Conservation (phyloP, 92 coral and sea anemone species). For the Porites evermanni region DNA sequence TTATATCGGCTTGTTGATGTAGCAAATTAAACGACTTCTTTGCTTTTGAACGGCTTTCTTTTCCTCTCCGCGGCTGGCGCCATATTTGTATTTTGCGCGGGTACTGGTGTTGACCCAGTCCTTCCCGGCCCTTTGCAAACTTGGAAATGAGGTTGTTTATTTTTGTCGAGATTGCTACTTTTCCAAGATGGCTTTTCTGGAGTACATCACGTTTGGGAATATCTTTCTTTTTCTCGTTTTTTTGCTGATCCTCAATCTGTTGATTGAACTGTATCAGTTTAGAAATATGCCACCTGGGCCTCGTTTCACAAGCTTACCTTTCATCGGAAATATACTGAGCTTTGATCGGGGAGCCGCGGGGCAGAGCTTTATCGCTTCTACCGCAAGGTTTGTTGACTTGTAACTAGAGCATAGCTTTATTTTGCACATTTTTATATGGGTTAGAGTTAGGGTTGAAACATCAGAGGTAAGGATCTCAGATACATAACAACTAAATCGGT, state of each 20-base stretch:
- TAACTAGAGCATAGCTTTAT: too few species aligned
- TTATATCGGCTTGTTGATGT: too few species aligned
- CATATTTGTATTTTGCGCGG: conserved; percentile 32
- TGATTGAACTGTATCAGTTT: conserved; percentile 67
- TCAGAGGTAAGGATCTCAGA: too few species aligned
- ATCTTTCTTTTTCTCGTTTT: conserved; percentile 26
- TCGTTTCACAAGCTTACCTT: conserved; percentile 58
- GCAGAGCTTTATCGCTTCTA: not conserved
- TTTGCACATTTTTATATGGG: too few species aligned
- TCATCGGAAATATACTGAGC: conserved; percentile 66
- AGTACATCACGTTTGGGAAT: conserved; percentile 25
- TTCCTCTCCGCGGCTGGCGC: not conserved
- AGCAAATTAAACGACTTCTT: not conserved
- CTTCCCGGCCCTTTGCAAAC: not conserved
- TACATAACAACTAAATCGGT: too few species aligned
- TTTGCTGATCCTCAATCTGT: conserved; percentile 44
- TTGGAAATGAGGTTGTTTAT: not conserved
- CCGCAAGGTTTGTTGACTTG: conserved; percentile 29
- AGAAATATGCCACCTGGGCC: conserved; percentile 79
- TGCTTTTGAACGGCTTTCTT: not conserved
- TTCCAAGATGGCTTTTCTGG: conserved; percentile 4
- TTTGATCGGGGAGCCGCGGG: conserved; percentile 32
- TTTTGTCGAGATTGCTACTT: not conserved
- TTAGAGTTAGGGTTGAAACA: too few species aligned
- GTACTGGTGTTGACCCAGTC: not conserved